A percentile compares a stretch with the other conserved stretches of the same genome.
These are phyloP conservation scores for Microchrysa polita DNA, from an alignment of 2,888 invertebrate genomes.

Conservation along the genomic window DNA sequence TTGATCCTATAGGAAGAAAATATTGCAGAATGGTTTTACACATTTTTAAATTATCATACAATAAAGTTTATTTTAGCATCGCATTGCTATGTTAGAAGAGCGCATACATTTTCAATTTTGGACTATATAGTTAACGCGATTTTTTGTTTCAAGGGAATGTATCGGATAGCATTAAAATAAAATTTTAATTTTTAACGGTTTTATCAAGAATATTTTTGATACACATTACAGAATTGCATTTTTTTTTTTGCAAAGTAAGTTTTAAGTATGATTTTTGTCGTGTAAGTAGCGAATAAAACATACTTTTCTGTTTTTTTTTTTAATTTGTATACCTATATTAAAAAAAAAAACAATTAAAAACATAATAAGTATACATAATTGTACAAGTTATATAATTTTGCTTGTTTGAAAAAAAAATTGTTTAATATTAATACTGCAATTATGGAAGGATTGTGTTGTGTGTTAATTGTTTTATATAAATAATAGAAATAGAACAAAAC, in stretches of 20 bases:
- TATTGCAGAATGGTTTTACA: constrained; percentile 40
- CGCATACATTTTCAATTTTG: background rate
- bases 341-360: background rate
- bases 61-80: background rate
- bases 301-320: background rate
- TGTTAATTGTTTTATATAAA: too few relatives aligned
- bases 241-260: constrained; percentile 1
- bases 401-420: too few relatives aligned
- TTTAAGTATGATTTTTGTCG: constrained; percentile 12
- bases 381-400: too few relatives aligned
- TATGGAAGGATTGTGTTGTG: constrained; percentile 37
- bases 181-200: background rate
- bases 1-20: constrained; percentile 44
- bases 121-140: too few relatives aligned
- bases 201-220: background rate
- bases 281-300: constrained; percentile 42
- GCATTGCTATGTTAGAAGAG: too few relatives aligned
- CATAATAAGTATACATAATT: background rate
- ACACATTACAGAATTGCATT: too few relatives aligned
- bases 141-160: constrained; percentile 25
- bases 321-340: background rate
- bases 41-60: too few relatives aligned
- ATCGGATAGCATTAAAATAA: constrained; percentile 19
- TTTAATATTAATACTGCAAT: constrained; percentile 41
- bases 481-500: too few relatives aligned